A percentile compares a stretch with the other conserved stretches of the same genome.
phyloP scores from a whole-genome alignment of 1,140 invertebrate genomes.

The Drosophila rhopaloa region DNA sequence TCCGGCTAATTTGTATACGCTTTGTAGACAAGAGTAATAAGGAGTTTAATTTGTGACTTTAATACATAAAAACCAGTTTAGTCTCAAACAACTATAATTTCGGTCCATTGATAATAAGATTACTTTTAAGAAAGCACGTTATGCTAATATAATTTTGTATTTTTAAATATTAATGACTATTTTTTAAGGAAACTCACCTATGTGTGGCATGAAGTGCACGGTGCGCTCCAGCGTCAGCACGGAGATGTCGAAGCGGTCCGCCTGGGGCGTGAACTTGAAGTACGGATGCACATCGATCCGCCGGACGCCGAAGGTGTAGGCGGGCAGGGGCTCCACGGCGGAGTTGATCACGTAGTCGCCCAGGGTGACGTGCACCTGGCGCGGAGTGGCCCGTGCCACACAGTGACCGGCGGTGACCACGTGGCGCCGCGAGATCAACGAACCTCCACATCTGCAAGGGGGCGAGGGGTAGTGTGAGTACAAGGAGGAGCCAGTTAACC shows the following conservation, averaged over 20 bases:
- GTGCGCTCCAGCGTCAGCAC: conserved; percentile 94
- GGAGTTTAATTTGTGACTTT: no score
- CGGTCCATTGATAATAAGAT: no score
- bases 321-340: conserved; percentile 94
- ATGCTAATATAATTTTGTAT: no score
- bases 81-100: no score
- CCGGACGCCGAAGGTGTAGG: conserved; percentile 95
- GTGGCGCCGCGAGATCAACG: conserved; percentile 95
- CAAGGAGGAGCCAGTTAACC: not conserved
- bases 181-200: conserved; percentile 85
- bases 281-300: conserved; percentile 96
- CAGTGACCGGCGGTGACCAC: conserved; percentile 98
- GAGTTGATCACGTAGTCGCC: conserved; percentile 98
- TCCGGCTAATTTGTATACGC: no score
- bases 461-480: not conserved
- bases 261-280: conserved; percentile 97
- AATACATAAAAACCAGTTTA: no score
- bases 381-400: conserved; percentile 94
- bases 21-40: no score
- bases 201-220: conserved; percentile 95
- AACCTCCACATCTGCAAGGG: conserved; percentile 94
- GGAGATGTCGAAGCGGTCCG: conserved; percentile 95
- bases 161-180: not conserved
- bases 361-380: conserved; percentile 95
- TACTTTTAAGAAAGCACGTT: no score